Evolutionary conservation across 1,140 invertebrate genomes (phyloP), one percentile per base, ranked within the genome.

Genomic region (Pantala flavescens): DNA sequence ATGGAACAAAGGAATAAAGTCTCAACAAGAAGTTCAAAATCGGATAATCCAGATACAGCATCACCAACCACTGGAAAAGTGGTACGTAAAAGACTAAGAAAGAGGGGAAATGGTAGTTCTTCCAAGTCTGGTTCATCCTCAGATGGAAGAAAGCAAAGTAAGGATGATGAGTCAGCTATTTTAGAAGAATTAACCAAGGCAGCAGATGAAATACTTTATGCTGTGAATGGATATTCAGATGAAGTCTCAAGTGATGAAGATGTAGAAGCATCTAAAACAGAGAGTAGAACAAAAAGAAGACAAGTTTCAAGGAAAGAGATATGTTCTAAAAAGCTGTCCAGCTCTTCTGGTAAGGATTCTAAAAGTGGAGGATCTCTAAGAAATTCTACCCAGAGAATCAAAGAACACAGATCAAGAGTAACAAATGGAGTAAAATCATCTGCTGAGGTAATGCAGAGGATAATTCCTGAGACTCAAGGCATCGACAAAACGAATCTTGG

Each of bases 121-220:
- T 14, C 12, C 16, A 24, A 72, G 71, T 14, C 19, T 5, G 2
- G 3, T n/a, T 23, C 16, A 19, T 19, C 14, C 14, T 42, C 23
- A 3, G 23, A 23, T 16, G 23, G 71, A 24, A 72, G 16, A 9
- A 19, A 19, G 16, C 14, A 72, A 72, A 23, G 2, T 3, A 24
- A 5, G 2, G 16, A 14, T 14, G 28, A 42, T n/a, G 81, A 81
- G 71, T 78, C 79, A 75, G 78, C 78, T 1, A 85, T 86, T 71
- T 78, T 86, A 71, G 84, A 85, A 71, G 84, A 85, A 77, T 78
- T 86, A 71, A 86, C 84, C 9, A 83, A 82, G 78, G 84, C 85
- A 19, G 85, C 85, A 10, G 84, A 85, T 79, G 81, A 85, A 79
- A 85, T 86, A 71, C 77, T 86, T 10, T 79, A 83, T 78, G 84